Conservation (phyloP, 2,888 invertebrate species). For the Leucophora obtusa region DNA sequence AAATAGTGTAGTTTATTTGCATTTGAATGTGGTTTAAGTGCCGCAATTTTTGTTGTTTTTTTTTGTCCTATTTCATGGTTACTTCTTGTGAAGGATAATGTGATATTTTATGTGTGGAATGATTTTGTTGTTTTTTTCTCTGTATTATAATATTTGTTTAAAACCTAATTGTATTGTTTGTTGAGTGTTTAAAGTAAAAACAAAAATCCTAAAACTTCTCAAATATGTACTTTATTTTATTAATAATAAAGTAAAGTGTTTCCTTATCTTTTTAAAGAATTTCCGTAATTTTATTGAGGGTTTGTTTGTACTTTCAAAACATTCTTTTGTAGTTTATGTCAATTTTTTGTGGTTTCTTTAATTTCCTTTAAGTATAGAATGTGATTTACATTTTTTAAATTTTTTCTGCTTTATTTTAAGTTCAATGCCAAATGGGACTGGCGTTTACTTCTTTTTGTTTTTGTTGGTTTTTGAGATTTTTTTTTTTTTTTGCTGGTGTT, state of each 20-base stretch:
- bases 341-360: slow-evolving; percentile 25
- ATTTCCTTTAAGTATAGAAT: slow-evolving; percentile 33
- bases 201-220: not conserved
- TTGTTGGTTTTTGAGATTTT: not conserved
- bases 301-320: not conserved
- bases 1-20: slow-evolving; percentile 41
- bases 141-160: not conserved
- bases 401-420: slow-evolving; percentile 8
- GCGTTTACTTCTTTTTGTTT: not conserved
- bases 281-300: slow-evolving; percentile 26
- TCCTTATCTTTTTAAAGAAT: slow-evolving; percentile 38
- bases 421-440: slow-evolving; percentile 48
- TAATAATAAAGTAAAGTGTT: slow-evolving; percentile 21
- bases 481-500: slow-evolving; percentile 4
- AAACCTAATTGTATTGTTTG: slow-evolving; percentile 50
- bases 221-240: not conserved
- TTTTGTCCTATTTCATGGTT: not conserved
- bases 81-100: slow-evolving; percentile 18
- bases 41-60: slow-evolving; percentile 30
- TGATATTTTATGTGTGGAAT: not conserved
- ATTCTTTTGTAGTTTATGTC: slow-evolving; percentile 24
- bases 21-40: slow-evolving; percentile 50
- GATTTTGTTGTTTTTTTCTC: not conserved
- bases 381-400: not conserved
- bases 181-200: slow-evolving; percentile 34